Evolutionary conservation across 37 sponge, comb jelly and placozoan genomes (phyloP).

Genomic region (Diacarnus erythraeanus): DNA sequence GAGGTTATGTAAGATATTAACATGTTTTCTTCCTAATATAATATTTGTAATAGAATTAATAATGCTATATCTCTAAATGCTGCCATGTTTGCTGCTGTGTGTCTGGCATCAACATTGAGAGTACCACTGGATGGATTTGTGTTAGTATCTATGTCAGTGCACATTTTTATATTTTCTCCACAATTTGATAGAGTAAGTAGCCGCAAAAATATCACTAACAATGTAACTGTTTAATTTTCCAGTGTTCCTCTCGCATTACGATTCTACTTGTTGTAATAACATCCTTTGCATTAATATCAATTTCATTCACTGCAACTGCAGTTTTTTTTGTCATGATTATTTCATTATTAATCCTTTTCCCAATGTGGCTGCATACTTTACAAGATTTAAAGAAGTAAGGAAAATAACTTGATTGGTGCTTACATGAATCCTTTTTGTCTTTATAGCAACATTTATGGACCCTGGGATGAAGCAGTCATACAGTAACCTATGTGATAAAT

Average conservation of each 20-base stretch:
- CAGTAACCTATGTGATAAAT: background rate
- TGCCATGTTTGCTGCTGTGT: slow-evolving; percentile 83
- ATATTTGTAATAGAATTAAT: slow-evolving; percentile 38
- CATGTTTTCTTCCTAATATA: background rate
- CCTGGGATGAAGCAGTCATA: slow-evolving; percentile 9
- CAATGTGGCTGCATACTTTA: background rate
- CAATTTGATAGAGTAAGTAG: background rate
- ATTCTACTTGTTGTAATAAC: background rate
- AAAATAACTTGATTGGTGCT: too few relatives aligned
- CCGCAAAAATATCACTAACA: background rate
- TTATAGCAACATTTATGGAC: slow-evolving; percentile 12
- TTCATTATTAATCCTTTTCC: background rate
- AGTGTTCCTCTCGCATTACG: background rate
- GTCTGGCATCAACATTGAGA: slow-evolving; percentile 73
- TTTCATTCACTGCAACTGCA: background rate
- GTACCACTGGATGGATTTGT: background rate
- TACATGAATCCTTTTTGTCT: background rate
- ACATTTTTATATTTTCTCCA: background rate
- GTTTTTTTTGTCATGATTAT: background rate
- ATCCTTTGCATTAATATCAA: background rate
- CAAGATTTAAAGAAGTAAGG: slow-evolving; percentile 8
- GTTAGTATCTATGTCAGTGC: background rate
- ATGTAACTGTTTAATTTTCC: background rate
- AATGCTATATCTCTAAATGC: slow-evolving; percentile 86
- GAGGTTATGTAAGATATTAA: background rate